These are phyloP conservation scores for Noturus placidus DNA, from an alignment of 2,113 vertebrate species.

Conservation along the genomic window DNA sequence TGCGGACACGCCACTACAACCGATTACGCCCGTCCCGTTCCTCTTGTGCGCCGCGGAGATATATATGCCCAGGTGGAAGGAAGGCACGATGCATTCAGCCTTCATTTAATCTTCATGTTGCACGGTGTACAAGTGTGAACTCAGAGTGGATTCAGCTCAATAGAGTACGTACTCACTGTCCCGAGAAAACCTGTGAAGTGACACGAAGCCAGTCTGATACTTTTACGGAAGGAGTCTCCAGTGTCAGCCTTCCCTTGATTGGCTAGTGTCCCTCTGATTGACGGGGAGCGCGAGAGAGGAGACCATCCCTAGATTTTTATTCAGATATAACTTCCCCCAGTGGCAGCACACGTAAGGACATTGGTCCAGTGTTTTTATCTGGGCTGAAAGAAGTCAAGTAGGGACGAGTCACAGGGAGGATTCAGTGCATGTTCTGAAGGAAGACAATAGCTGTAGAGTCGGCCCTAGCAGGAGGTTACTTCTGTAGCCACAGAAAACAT, in stretches of 20 bases:
- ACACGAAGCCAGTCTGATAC: background rate
- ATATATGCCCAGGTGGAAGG: background rate
- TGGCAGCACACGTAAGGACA: constrained; percentile 14
- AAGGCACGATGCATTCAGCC: background rate
- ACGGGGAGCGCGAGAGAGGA: background rate
- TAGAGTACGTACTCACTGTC: background rate
- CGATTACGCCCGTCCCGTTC: background rate
- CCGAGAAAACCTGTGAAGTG: background rate
- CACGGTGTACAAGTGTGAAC: background rate
- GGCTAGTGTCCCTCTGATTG: background rate
- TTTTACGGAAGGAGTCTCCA: background rate
- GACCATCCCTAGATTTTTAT: background rate
- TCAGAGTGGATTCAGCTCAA: too few relatives aligned
- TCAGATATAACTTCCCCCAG: background rate
- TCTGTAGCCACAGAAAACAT: constrained; percentile 35
- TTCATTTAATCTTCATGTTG: background rate
- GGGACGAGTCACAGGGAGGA: constrained; percentile 24
- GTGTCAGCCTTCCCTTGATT: background rate
- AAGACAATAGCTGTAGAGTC: constrained; percentile 51
- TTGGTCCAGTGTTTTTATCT: constrained; percentile 31
- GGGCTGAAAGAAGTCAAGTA: constrained; percentile 39
- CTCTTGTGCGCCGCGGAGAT: background rate
- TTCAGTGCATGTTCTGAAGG: constrained; percentile 46
- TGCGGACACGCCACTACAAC: background rate
- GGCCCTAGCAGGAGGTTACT: constrained; percentile 53